phyloP scores from a whole-genome alignment of 2,797 vertebrate genomes.

The Lacerta viridis region DNA sequence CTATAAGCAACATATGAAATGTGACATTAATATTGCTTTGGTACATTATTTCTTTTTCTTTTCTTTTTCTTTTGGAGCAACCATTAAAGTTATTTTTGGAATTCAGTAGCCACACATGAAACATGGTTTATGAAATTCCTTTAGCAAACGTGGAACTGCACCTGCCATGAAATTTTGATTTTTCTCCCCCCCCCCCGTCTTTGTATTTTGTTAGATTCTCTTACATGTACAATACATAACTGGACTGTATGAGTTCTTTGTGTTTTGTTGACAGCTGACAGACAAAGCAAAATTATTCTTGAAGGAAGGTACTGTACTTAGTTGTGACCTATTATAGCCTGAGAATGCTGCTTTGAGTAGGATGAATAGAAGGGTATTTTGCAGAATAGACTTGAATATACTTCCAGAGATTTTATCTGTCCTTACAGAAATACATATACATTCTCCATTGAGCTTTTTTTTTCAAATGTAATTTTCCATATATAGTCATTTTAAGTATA shows the following conservation, averaged over 20 bases:
- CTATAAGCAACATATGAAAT: constrained; percentile 36
- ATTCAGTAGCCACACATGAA: constrained; percentile 59
- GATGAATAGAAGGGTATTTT: constrained; percentile 78
- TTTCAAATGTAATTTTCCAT: constrained; percentile 67
- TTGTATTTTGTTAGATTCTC: constrained; percentile 69
- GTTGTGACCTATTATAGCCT: constrained; percentile 79
- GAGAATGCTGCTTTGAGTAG: constrained; percentile 76
- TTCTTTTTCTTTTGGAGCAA: constrained; percentile 48
- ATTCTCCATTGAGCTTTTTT: constrained; percentile 63
- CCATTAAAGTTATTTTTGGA: constrained; percentile 55
- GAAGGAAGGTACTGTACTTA: constrained; percentile 80
- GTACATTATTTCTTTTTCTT: neutral
- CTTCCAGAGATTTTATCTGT: constrained; percentile 69
- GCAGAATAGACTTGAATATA: constrained; percentile 76
- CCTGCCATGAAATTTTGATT: constrained; percentile 60
- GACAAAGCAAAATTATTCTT: constrained; percentile 79
- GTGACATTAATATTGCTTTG: constrained; percentile 32
- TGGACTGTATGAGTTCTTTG: constrained; percentile 75
- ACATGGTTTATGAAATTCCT: constrained; percentile 49
- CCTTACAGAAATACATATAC: constrained; percentile 62
- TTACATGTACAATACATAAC: constrained; percentile 66
- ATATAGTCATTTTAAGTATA: constrained; percentile 73
- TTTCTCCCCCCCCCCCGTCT: constrained; percentile 44
- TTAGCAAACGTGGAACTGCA: constrained; percentile 61
- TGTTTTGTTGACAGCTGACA: constrained; percentile 78